These are phyloP conservation scores for Drosophila kepulauana DNA, from an alignment of 1,140 invertebrate genomes.

Conservation along the genomic window DNA sequence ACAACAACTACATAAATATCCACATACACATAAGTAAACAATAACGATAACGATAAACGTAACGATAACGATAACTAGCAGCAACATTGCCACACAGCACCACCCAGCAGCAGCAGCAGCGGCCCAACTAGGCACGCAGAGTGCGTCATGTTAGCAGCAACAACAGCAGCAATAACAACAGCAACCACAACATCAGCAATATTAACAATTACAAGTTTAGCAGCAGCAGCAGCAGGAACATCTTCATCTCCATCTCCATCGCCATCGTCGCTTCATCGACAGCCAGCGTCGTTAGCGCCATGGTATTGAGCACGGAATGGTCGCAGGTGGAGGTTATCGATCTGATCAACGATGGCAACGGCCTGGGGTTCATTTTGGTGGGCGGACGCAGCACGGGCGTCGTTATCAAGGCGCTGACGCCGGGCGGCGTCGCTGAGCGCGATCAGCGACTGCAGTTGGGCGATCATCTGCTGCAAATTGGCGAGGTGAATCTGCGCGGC, in stretches of 20 bases:
- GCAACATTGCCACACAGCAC: slow-evolving; percentile 58
- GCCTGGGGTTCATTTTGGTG: slow-evolving; percentile 95
- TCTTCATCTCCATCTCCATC: slow-evolving; percentile 9
- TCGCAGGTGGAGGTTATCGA: slow-evolving; percentile 96
- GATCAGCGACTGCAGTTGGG: slow-evolving; percentile 95
- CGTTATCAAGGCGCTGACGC: slow-evolving; percentile 96
- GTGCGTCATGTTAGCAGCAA: slow-evolving; percentile 67
- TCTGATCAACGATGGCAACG: slow-evolving; percentile 93
- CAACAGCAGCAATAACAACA: slow-evolving; percentile 16
- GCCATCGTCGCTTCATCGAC: background rate
- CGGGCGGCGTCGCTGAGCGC: slow-evolving; percentile 95
- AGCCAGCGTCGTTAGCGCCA: slow-evolving; percentile 53
- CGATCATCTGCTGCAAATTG: slow-evolving; percentile 97
- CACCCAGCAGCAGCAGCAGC: slow-evolving; percentile 25
- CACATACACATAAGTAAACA: slow-evolving; percentile 24
- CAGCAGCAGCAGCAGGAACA: slow-evolving; percentile 26
- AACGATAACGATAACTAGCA: slow-evolving; percentile 18
- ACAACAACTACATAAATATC: slow-evolving; percentile 3
- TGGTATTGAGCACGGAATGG: slow-evolving; percentile 95
- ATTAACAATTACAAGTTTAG: slow-evolving; percentile 3
- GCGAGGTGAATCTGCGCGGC: slow-evolving; percentile 95
- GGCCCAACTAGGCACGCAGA: slow-evolving; percentile 25
- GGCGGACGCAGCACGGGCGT: slow-evolving; percentile 98
- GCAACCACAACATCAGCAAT: slow-evolving; percentile 12
- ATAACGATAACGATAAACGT: slow-evolving; percentile 27